A percentile compares a stretch with the other conserved stretches of the same genome.
phyloP scores from a whole-genome alignment of 2,888 invertebrate species.

The Anodontia alba region DNA sequence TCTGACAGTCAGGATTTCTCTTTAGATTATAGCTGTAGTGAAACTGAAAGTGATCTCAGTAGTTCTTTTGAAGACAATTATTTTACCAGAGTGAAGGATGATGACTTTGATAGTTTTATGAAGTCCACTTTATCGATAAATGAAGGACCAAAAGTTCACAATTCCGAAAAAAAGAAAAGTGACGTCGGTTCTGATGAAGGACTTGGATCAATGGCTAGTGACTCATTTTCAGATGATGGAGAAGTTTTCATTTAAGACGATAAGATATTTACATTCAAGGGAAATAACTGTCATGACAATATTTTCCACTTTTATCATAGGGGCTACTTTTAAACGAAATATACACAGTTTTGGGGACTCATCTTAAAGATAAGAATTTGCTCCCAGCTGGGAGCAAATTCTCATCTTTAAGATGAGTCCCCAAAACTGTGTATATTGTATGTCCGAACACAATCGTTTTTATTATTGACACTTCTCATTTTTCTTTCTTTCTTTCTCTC shows the following conservation, averaged over 20 bases:
- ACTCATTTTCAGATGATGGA: not conserved
- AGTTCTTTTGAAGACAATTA: conserved; percentile 1
- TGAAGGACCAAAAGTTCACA: not conserved
- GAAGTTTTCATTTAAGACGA: not conserved
- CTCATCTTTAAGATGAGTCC: no score
- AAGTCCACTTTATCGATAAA: not conserved
- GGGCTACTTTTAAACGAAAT: no score
- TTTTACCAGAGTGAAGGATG: not conserved
- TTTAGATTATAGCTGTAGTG: conserved; percentile 1
- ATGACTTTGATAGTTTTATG: conserved; percentile 1
- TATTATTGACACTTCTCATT: no score
- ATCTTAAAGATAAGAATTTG: no score
- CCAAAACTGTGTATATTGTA: no score
- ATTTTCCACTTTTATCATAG: no score
- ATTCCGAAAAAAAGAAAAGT: not conserved
- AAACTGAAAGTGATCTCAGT: not conserved
- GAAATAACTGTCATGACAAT: no score
- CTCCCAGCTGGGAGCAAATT: no score
- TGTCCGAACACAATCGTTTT: no score
- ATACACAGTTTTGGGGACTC: no score
- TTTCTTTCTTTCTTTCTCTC: no score
- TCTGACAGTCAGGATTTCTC: conserved; percentile 5
- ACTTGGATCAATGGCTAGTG: not conserved
- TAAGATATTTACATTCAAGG: no score
- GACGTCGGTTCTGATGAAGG: conserved; percentile 6